Conservation (phyloP, 1,140 invertebrate species). For the Berghia stephanieae region DNA sequence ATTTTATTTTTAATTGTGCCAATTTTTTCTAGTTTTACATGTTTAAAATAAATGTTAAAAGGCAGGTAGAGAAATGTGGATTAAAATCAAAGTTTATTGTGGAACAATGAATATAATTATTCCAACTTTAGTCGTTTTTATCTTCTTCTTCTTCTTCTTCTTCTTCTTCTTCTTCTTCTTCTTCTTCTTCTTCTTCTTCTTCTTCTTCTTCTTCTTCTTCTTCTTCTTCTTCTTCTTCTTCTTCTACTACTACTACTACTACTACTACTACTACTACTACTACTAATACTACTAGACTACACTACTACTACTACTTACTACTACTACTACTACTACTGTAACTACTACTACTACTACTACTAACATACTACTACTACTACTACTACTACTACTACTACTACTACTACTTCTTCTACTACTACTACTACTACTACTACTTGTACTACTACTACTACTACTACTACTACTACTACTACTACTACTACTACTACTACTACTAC, state of each 20-base stretch:
- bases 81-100: too few species aligned
- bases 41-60: too few species aligned
- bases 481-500: background rate
- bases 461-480: background rate
- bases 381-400: background rate
- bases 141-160: slow-evolving; percentile 7
- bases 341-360: too few species aligned
- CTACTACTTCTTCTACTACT: background rate
- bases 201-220: background rate
- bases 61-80: too few species aligned
- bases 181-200: slow-evolving; percentile 22
- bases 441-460: background rate
- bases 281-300: too few species aligned
- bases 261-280: background rate
- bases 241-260: background rate
- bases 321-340: too few species aligned
- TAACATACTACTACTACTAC: too few species aligned
- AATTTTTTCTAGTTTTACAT: too few species aligned
- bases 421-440: background rate
- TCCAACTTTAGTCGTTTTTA: background rate
- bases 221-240: background rate
- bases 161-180: slow-evolving; percentile 24
- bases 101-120: too few species aligned
- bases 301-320: too few species aligned
- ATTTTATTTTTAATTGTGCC: too few species aligned